Conservation (phyloP, 2,888 invertebrate species). For the Tortrix viridana region DNA sequence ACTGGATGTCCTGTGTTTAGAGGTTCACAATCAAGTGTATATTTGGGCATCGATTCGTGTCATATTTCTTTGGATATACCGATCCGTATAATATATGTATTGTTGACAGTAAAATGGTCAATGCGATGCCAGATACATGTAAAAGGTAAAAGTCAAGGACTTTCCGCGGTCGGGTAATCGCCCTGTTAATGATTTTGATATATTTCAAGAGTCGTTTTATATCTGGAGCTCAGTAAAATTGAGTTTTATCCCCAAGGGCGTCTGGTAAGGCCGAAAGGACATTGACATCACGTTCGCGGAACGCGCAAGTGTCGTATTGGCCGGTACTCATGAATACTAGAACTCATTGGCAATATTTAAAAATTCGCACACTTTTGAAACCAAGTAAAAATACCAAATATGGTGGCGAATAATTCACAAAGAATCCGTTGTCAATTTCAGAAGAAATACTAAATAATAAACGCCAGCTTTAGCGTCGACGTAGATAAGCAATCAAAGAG, state of each 20-base stretch:
- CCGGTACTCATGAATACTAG: not conserved
- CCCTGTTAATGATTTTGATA: constrained; percentile 25
- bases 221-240: constrained; percentile 12
- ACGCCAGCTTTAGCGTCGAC: too few species aligned
- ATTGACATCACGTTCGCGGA: constrained; percentile 3
- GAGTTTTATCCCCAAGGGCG: constrained; percentile 18
- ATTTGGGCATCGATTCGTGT: too few species aligned
- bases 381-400: too few species aligned
- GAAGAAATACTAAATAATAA: too few species aligned
- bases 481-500: too few species aligned
- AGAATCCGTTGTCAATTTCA: too few species aligned
- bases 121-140: constrained; percentile 6
- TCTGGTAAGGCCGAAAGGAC: constrained; percentile 3
- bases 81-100: not conserved
- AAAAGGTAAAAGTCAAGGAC: constrained; percentile 32
- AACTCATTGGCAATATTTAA: not conserved
- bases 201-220: constrained; percentile 11
- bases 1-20: too few species aligned
- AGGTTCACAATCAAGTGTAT: too few species aligned
- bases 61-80: too few species aligned
- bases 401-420: too few species aligned
- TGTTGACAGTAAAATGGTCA: not conserved
- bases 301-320: not conserved
- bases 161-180: constrained; percentile 13
- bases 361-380: too few species aligned